Percentiles rank a stretch among this genome's conserved stretches.
Conservation (phyloP, 2,113 vertebrate genomes). For the Ramphastos sulfuratus region DNA sequence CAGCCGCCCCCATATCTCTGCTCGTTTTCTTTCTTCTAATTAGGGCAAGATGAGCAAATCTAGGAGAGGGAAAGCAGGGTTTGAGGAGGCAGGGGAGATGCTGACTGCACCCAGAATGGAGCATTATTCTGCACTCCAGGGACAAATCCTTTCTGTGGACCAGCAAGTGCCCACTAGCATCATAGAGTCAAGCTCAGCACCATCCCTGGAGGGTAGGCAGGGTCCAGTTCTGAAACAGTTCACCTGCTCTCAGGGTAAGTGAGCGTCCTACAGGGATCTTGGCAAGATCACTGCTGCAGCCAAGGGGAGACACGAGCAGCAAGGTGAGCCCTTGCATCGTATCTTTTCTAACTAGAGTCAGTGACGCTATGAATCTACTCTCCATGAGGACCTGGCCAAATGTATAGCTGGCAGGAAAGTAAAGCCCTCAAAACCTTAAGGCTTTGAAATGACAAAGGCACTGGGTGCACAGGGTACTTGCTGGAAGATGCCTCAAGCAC, state of each 20-base stretch:
- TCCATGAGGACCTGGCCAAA: not conserved
- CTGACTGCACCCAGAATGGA: not conserved
- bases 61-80: not conserved
- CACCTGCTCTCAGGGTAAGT: fast-evolving
- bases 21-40: not conserved
- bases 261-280: not conserved
- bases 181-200: not conserved
- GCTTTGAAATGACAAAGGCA: not conserved
- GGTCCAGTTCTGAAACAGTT: not conserved
- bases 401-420: not conserved
- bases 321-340: not conserved
- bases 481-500: not conserved
- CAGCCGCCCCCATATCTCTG: not conserved
- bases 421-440: not conserved
- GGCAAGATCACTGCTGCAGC: not conserved
- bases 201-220: fast-evolving
- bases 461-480: fast-evolving
- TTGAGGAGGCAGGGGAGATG: not conserved
- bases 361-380: not conserved
- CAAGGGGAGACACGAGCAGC: not conserved
- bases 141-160: not conserved
- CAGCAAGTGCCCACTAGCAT: fast-evolving
- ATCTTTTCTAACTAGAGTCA: not conserved
- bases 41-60: not conserved
- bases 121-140: not conserved